A percentile compares a stretch with the other conserved stretches of the same genome.
Conservation (phyloP, 2,113 vertebrate genomes). For the Andinoacara biseriatus region DNA sequence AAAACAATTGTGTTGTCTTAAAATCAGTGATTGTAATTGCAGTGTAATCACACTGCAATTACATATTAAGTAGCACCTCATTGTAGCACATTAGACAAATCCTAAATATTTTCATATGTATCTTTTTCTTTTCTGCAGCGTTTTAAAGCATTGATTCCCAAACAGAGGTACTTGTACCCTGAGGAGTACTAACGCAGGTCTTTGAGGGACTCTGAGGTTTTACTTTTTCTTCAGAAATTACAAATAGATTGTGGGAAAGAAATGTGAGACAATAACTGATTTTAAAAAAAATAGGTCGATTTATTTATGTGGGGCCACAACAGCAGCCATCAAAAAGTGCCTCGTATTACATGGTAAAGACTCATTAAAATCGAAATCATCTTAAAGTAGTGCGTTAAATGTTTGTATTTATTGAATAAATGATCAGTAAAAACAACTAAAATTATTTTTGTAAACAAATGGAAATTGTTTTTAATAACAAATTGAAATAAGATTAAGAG, state of each 20-base stretch:
- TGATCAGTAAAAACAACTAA: neutral
- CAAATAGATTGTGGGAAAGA: neutral
- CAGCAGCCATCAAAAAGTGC: neutral
- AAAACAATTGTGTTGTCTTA: neutral
- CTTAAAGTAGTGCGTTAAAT: neutral
- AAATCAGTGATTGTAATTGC: neutral
- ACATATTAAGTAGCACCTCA: neutral
- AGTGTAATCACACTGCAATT: neutral
- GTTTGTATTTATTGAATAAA: neutral
- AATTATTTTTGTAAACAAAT: neutral
- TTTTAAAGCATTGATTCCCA: neutral
- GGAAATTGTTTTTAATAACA: neutral
- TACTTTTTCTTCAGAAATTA: neutral
- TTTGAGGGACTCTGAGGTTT: neutral
- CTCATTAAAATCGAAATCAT: neutral
- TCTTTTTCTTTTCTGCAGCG: neutral
- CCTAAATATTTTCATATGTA: neutral
- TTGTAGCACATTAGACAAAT: neutral
- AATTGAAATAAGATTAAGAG: too few relatives aligned
- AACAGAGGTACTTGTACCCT: neutral
- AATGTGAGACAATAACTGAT: neutral
- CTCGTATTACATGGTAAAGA: neutral
- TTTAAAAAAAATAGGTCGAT: neutral
- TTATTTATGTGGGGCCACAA: neutral
- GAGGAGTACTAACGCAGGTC: rapidly evolving